phyloP scores from a whole-genome alignment of 2,888 invertebrate genomes.

The Antheraea yamamai region DNA sequence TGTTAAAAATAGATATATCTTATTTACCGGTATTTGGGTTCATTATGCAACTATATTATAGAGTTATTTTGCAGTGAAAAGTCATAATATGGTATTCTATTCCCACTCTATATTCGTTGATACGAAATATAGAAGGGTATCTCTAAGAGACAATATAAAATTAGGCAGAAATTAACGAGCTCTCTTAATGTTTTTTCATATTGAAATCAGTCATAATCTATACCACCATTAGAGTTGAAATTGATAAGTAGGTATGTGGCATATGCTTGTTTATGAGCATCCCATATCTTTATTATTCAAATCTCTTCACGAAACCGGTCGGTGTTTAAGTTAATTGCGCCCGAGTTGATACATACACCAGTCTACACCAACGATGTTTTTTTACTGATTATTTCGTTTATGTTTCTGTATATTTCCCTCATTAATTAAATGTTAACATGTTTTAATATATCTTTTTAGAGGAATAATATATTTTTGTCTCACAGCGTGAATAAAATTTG shows the following conservation, averaged over 20 bases:
- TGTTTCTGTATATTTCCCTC: constrained; percentile 39
- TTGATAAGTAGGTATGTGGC: constrained; percentile 76
- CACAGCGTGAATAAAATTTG: constrained; percentile 18
- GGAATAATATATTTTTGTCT: constrained; percentile 24
- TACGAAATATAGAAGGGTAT: background rate
- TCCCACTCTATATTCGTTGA: too few relatives aligned
- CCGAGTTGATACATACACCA: constrained; percentile 31
- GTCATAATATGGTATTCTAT: too few relatives aligned
- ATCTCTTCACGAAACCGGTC: constrained; percentile 63
- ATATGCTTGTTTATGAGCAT: constrained; percentile 73
- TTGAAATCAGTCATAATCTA: constrained; percentile 39
- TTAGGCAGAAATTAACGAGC: constrained; percentile 11
- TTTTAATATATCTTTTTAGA: constrained; percentile 19
- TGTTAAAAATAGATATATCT: background rate
- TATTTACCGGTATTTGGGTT: background rate
- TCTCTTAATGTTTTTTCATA: background rate
- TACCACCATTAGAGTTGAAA: constrained; percentile 66
- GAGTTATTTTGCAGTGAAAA: background rate
- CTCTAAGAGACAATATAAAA: background rate
- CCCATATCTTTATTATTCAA: constrained; percentile 75
- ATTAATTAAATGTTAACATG: constrained; percentile 36
- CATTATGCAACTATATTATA: background rate
- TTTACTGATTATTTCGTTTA: constrained; percentile 25
- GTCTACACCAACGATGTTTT: constrained; percentile 24
- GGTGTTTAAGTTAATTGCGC: constrained; percentile 62